These are phyloP conservation scores for Watsonalla binaria DNA, from an alignment of 2,888 invertebrate species.

Conservation along the genomic window DNA sequence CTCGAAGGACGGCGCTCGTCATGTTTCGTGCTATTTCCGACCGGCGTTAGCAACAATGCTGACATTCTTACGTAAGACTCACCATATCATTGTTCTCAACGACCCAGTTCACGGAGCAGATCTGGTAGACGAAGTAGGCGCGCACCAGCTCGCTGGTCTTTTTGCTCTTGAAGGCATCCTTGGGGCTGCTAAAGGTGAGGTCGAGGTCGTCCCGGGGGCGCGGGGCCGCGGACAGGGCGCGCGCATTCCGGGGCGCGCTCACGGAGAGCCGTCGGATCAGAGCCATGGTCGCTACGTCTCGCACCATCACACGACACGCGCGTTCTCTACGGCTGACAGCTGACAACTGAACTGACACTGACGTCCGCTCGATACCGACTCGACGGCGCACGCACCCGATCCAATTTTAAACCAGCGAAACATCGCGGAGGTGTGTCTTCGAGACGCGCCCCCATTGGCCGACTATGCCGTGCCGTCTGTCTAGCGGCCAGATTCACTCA, in stretches of 20 bases:
- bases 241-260: constrained; percentile 53
- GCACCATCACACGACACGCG: constrained; percentile 51
- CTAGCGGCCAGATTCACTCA: constrained; percentile 20
- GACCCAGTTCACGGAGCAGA: constrained; percentile 91
- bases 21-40: constrained; percentile 44
- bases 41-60: constrained; percentile 32
- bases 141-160: constrained; percentile 94
- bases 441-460: constrained; percentile 46
- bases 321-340: constrained; percentile 50
- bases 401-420: constrained; percentile 60
- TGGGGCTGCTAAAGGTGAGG: constrained; percentile 90
- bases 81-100: constrained; percentile 97
- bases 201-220: constrained; percentile 84
- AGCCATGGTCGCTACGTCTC: constrained; percentile 64
- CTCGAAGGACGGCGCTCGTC: constrained; percentile 25
- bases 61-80: constrained; percentile 70
- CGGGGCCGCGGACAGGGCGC: constrained; percentile 46
- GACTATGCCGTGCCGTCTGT: constrained; percentile 1
- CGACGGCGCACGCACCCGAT: constrained; percentile 67
- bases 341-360: constrained; percentile 58
- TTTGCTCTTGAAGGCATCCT: constrained; percentile 97
- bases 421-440: constrained; percentile 68
- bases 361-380: constrained; percentile 64
- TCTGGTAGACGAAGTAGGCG: constrained; percentile 93
- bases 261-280: constrained; percentile 65